These are phyloP conservation scores for Haliclona indistincta DNA, from an alignment of 37 sponge, comb jelly and placozoan genomes.

Conservation along the genomic window DNA sequence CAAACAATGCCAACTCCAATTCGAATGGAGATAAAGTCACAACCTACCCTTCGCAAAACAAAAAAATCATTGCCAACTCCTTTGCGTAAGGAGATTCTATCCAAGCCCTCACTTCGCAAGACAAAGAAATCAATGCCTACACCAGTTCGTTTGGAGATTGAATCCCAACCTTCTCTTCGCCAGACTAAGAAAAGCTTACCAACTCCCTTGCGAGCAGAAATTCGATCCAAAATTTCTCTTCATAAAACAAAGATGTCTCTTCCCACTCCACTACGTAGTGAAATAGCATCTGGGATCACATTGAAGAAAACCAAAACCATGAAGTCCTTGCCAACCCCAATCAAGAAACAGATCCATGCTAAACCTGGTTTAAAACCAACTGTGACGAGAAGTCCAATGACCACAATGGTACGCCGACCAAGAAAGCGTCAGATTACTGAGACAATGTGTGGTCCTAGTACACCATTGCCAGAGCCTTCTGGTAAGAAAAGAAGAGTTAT, in stretches of 20 bases:
- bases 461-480: conserved; percentile 40
- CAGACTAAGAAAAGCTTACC: conserved; percentile 44
- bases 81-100: conserved; percentile 50
- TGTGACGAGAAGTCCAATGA: too few relatives aligned
- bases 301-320: conserved; percentile 8
- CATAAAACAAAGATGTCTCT: conserved; percentile 39
- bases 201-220: conserved; percentile 17
- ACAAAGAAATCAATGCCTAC: conserved; percentile 65
- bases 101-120: conserved; percentile 28
- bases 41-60: conserved; percentile 29
- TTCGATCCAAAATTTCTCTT: background rate
- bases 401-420: background rate
- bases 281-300: conserved; percentile 1
- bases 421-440: conserved; percentile 30
- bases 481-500: conserved; percentile 34
- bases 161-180: conserved; percentile 16
- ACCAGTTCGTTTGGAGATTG: conserved; percentile 57
- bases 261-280: conserved; percentile 47
- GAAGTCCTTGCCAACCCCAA: conserved; percentile 31
- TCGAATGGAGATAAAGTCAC: conserved; percentile 41
- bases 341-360: conserved; percentile 3
- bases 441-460: conserved; percentile 14
- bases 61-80: conserved; percentile 47
- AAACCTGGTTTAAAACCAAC: conserved; percentile 7
- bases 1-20: conserved; percentile 62